These are phyloP conservation scores for Scelioninae gen. 1 DNA, from an alignment of 2,888 invertebrate genomes.

Conservation along the genomic window DNA sequence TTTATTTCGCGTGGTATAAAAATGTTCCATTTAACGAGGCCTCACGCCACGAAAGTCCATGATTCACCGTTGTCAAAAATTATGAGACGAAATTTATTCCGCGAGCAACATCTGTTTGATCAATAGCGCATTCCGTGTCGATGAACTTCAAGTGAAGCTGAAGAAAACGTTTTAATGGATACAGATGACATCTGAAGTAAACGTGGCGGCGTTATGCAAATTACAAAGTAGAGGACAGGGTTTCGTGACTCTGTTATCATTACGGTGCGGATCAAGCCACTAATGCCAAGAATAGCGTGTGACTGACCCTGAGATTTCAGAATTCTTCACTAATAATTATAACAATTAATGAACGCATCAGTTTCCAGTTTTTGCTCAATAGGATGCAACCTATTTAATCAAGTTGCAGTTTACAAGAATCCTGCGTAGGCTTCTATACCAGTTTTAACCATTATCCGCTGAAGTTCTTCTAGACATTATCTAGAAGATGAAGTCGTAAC, in stretches of 20 bases:
- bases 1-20: slow-evolving; percentile 46
- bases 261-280: slow-evolving; percentile 26
- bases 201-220: slow-evolving; percentile 60
- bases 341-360: no score
- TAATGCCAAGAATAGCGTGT: no score
- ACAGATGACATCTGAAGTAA: slow-evolving; percentile 49
- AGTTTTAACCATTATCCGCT: no score
- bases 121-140: slow-evolving; percentile 38
- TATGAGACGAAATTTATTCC: slow-evolving; percentile 48
- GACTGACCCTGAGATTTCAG: slow-evolving; percentile 4
- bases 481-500: no score
- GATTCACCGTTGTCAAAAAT: slow-evolving; percentile 59
- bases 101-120: slow-evolving; percentile 37
- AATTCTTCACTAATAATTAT: slow-evolving; percentile 41
- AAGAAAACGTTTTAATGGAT: slow-evolving; percentile 45
- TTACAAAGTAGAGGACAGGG: slow-evolving; percentile 36
- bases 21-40: slow-evolving; percentile 51
- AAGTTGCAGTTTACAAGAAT: no score
- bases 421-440: no score
- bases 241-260: slow-evolving; percentile 54
- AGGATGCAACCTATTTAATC: no score
- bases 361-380: no score
- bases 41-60: slow-evolving; percentile 21
- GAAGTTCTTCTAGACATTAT: no score
- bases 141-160: slow-evolving; percentile 31